Evolutionary conservation across 2,113 vertebrate genomes (phyloP), one percentile per base, ranked within the genome.

Genomic region (Anolis sagrei): DNA sequence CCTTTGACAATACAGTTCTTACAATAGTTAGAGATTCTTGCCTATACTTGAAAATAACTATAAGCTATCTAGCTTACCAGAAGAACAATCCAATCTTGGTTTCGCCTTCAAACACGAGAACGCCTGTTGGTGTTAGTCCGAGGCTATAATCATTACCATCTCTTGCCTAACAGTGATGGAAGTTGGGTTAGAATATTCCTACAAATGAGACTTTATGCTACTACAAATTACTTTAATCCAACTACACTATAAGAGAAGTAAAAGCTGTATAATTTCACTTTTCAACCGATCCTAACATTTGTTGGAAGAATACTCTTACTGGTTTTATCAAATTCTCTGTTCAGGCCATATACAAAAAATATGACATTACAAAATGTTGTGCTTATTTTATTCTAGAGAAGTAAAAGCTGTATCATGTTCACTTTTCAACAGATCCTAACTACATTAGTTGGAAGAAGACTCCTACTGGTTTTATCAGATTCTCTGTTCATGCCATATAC

Each of bases 51-150:
- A 58, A 58, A 75, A 2, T 0, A 32, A 61, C 0, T 0, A 79
- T 81, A 16, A 82, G 89, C 68, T 69, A 61, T 76, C 79, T 62
- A 88, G 19, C 96, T 95, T 95, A 99, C 98, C 99, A 99, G 95
- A 99, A 99, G 95, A 99, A 99, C 85, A 99, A 97, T 79, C 99
- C 99, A 75, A 99, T 99, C 95, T 99, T 99, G 76, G 98, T 98
- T 85, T 98, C 95, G 88, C 99, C 99, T 96, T 99, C 99, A 95
- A 99, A 99, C 76, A 99, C 99, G 91, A 99, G 97, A 84, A 99
- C 98, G 94, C 99, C 99, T 29, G 99, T 99, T 73, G 99, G 99
- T 39, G 98, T 99, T 86, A 99, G 94, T 86, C 99, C 98, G 90
- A 99, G 95, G 93, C 98, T 99, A 95, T 99, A 99, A 93, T 99